These are phyloP conservation scores for Callipepla californica DNA, from an alignment of 2,113 vertebrate species.

Conservation along the genomic window DNA sequence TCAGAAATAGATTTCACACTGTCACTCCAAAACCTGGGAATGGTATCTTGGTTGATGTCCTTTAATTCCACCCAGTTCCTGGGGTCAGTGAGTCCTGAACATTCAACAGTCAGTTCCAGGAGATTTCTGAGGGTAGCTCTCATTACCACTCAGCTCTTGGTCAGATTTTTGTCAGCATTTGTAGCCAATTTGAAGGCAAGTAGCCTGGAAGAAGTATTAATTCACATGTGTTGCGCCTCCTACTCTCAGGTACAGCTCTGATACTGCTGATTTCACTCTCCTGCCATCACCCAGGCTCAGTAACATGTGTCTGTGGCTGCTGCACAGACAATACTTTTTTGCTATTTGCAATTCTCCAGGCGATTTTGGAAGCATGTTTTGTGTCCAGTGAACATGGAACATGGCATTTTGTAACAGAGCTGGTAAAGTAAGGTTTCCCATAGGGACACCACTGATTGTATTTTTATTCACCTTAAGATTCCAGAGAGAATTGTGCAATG, in stretches of 20 bases:
- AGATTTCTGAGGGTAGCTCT: background rate
- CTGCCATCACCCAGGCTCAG: background rate
- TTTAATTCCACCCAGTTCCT: background rate
- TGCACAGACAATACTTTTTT: background rate
- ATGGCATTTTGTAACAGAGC: background rate
- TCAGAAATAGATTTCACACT: background rate
- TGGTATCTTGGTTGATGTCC: too few relatives aligned
- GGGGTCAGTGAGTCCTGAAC: background rate
- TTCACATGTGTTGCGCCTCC: background rate
- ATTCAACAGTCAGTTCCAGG: background rate
- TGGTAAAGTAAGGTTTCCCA: background rate
- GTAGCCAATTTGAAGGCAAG: background rate
- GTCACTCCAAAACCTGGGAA: background rate
- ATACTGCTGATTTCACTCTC: background rate
- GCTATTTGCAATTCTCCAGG: background rate
- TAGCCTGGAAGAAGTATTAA: background rate
- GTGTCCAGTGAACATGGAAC: background rate
- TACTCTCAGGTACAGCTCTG: background rate
- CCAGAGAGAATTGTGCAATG: background rate
- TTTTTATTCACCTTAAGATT: background rate
- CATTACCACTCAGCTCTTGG: background rate
- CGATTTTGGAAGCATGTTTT: background rate
- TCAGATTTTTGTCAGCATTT: background rate
- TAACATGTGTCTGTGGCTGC: background rate
- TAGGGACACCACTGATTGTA: background rate